Evolutionary conservation across 2,113 vertebrate species (phyloP).

Genomic region (Ornithorhynchus anatinus): DNA sequence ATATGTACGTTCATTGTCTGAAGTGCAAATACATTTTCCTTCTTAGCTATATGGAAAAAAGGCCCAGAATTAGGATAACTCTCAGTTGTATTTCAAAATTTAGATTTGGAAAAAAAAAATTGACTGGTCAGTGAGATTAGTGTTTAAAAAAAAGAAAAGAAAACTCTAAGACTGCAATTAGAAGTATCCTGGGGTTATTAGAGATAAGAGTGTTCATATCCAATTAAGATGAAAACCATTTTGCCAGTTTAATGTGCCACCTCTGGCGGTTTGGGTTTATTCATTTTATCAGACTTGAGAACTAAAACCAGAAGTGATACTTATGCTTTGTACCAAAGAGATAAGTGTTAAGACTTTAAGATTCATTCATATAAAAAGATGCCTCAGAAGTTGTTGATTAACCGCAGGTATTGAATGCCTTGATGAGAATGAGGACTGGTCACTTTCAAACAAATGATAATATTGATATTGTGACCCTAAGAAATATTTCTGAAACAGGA

Average conservation of each 20-base stretch:
- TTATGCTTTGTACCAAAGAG: conserved; percentile 64
- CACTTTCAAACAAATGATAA: background rate
- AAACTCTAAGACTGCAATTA: conserved; percentile 74
- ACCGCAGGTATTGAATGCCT: conserved; percentile 21
- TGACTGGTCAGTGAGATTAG: conserved; percentile 65
- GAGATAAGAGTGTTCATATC: conserved; percentile 78
- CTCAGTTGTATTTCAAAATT: conserved; percentile 12
- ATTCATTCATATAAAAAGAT: conserved; percentile 71
- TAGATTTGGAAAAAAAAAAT: conserved; percentile 46
- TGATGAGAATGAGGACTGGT: background rate
- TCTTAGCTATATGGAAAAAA: background rate
- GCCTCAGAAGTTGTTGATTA: conserved; percentile 66
- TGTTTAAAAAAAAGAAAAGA: conserved; percentile 52
- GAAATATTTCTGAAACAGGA: background rate
- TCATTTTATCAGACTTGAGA: conserved; percentile 81
- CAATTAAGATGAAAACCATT: conserved; percentile 85
- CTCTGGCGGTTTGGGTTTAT: conserved; percentile 81
- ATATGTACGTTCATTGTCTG: conserved; percentile 51
- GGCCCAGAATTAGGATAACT: conserved; percentile 24
- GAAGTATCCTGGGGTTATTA: conserved; percentile 83
- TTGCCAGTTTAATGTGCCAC: conserved; percentile 79
- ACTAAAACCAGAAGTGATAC: conserved; percentile 69
- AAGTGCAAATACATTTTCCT: conserved; percentile 45
- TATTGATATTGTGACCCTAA: background rate
- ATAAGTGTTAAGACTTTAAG: conserved; percentile 60